Percentiles rank a stretch among this genome's conserved stretches.
Evolutionary conservation across 2,113 vertebrate genomes (phyloP).

Genomic region (Ondatra zibethicus): DNA sequence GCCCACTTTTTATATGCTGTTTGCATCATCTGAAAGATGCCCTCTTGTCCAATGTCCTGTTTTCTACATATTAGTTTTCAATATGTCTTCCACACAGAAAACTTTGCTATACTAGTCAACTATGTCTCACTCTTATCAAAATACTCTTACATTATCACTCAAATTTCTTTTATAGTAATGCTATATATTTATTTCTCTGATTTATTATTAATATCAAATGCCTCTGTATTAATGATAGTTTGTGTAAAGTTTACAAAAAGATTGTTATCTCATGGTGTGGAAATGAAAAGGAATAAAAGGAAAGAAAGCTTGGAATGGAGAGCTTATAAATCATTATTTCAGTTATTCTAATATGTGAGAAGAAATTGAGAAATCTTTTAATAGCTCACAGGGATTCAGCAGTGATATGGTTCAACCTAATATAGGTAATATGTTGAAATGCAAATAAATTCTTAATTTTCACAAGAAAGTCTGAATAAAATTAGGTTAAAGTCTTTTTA

Average conservation of each 20-base stretch:
- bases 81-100: background rate
- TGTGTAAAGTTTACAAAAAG: background rate
- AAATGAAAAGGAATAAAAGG: background rate
- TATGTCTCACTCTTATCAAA: background rate
- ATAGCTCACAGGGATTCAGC: background rate
- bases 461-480: background rate
- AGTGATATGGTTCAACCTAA: background rate
- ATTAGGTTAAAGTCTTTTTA: background rate
- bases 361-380: background rate
- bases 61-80: background rate
- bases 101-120: background rate
- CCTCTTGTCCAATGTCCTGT: background rate
- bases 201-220: background rate
- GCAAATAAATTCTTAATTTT: slow-evolving; percentile 38
- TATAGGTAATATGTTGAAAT: background rate
- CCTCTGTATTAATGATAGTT: background rate
- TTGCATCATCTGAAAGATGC: background rate
- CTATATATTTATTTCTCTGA: background rate
- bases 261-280: background rate
- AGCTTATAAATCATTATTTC: background rate
- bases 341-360: background rate
- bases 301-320: background rate
- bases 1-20: background rate
- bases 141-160: rapidly evolving
- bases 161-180: slow-evolving; percentile 24